Base-by-base conservation (phyloP, 2,113 vertebrate genomes). In the Cervus canadensis region DNA sequence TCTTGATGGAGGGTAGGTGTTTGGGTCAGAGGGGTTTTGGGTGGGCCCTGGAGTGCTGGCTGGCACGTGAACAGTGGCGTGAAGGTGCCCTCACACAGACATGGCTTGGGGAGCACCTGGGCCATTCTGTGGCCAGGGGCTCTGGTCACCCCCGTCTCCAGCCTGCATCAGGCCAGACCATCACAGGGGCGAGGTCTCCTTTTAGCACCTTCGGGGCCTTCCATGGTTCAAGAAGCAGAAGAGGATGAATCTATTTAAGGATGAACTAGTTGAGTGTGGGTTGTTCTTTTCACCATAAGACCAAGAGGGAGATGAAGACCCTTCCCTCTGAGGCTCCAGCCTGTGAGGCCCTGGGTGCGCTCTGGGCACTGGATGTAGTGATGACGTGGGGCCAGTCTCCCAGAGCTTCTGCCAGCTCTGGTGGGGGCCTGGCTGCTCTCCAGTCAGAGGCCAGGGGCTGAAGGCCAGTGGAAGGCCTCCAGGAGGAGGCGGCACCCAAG, bases 121-220 rank as follows among this genome's bases (percentile, higher is more conserved):
- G 48, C 36, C 14, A 45, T 36, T 67, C 60, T 71, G 2, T 14
- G 23, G 6, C 48, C 26, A 1, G 0, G n/a, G 52, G 13, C 26
- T 45, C 52, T 4, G 1, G 10, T 3, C 43, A 30, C 6, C 16
- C 17, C 2, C 0, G 33, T 64, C 30, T 57, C 26, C 3, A 74
- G 28, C 12, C 25, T 40, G 5, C 28, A 7, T 59, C 57, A 74
- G 21, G 48, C 7, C 25, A 40, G n/a, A 59, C 17, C 25, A n/a
- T 40, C 71, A 4, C 13, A 76, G 48, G 26, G 17, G n/a, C 6
- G 45, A 36, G 23, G 13, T 88, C 15, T 45, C 6, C n/a, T 26
- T 8, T 2, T 30, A 59, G 9, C 2, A 4, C 54, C n/a, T 40
- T 64, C 0, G 2, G 45, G 19, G 52, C 40, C 81, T 93, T 40